Base-by-base conservation (phyloP, 2,888 invertebrate genomes). In the Melitaea athalia region DNA sequence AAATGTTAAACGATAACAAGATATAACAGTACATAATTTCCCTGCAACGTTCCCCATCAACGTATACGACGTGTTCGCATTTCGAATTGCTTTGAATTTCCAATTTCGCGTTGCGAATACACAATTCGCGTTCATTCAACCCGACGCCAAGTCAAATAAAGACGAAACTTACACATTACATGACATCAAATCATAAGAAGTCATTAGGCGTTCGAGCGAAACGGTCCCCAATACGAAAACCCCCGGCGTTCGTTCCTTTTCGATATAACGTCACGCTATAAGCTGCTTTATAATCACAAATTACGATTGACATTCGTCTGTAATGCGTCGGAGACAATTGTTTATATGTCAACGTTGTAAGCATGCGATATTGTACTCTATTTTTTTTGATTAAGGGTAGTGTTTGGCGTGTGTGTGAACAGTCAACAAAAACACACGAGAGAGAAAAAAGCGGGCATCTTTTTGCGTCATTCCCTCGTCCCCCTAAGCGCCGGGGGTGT, bases 111-210 rank as follows among this genome's bases (percentile, higher is more conserved):
- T 68, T 66, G 59, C 76, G 77, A 77, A 79, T 77, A 76, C 77
- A 73, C 71, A 85, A 81, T 81, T 78, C 76, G 71, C 72, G 72
- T 74, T 74, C 76, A 70, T 79, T 75, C 79, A 80, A 82, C 85
- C 80, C 80, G 77, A 81, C 50, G 63, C 63, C 59, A 68, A 84
- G 81, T 86, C 86, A 87, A 87, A 87, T 83, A 85, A 84, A 85
- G 80, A 79, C 78, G 78, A 87, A 84, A 85, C 85, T 81, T 84
- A 84, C 82, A 85, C 86, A 83, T 85, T 86, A 89, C 86, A 86
- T 87, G 90, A 89, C 91, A 88, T 87, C 86, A 88, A 88, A 90
- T 90, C 91, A 91, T 91, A 90, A 91, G 88, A 91, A 91, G 90
- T 92, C 92, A 90, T 92, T 91, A 91, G 83, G 85, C 85, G 88